Conservation (phyloP, 2,888 invertebrate genomes). For the Altica lythri region DNA sequence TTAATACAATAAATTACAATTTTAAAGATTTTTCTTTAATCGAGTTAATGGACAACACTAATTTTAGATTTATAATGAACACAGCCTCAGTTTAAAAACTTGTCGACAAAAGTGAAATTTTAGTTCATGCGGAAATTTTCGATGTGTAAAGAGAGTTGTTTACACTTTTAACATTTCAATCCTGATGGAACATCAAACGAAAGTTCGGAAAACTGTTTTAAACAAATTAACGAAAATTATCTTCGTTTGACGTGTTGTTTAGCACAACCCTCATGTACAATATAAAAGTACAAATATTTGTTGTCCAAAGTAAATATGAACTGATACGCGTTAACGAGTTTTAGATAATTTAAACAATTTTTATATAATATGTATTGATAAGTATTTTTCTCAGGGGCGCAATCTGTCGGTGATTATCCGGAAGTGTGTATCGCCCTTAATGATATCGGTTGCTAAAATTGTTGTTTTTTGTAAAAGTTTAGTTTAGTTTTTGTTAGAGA, state of each 20-base stretch:
- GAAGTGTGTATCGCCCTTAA: too few relatives aligned
- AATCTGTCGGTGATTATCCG: too few relatives aligned
- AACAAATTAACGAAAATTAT: conserved; percentile 8
- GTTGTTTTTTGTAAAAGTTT: too few relatives aligned
- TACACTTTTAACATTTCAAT: conserved; percentile 2
- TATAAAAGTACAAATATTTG: background rate
- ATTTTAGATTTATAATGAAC: background rate
- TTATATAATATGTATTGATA: too few relatives aligned
- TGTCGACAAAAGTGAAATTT: background rate
- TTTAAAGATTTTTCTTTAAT: too few relatives aligned
- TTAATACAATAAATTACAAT: too few relatives aligned
- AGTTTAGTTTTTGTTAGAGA: too few relatives aligned
- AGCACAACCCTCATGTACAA: background rate
- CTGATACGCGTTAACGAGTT: too few relatives aligned
- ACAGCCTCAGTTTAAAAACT: background rate
- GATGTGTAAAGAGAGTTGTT: background rate
- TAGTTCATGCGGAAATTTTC: conserved; percentile 1
- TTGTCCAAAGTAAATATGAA: background rate
- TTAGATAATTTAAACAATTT: too few relatives aligned
- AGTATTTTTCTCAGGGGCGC: too few relatives aligned
- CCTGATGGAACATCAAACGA: conserved; percentile 9
- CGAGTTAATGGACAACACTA: background rate
- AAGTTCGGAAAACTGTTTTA: conserved; percentile 10
- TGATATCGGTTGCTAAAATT: too few relatives aligned
- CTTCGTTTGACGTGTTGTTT: conserved; percentile 6